A percentile compares a stretch with the other conserved stretches of the same genome.
Conservation (phyloP, 2,888 invertebrate genomes). For the Leptopilina myrica region DNA sequence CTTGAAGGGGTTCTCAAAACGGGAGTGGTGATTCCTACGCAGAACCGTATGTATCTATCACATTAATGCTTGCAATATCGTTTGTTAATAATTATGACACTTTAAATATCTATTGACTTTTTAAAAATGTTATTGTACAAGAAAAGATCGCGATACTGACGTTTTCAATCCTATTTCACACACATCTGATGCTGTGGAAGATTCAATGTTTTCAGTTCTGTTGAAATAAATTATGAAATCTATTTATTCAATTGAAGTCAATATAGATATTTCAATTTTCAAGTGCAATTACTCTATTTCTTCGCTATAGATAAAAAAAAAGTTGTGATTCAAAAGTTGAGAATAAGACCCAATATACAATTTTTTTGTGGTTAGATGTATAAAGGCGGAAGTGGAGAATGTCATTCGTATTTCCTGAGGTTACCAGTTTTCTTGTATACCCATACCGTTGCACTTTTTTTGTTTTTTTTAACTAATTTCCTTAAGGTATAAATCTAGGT, state of each 20-base stretch:
- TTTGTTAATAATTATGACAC: neutral
- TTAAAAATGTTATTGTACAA: neutral
- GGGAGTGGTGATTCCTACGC: slow-evolving; percentile 62
- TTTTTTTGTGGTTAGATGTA: slow-evolving; percentile 18
- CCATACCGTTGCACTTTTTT: neutral
- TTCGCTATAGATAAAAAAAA: neutral
- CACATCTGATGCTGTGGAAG: neutral
- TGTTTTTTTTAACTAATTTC: neutral
- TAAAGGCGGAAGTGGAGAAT: slow-evolving; percentile 31
- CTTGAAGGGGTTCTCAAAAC: slow-evolving; percentile 68
- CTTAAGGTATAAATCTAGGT: no score
- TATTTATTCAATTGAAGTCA: no score
- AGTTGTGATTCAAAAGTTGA: neutral
- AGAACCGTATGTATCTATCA: slow-evolving; percentile 55
- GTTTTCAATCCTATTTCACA: neutral
- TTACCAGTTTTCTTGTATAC: slow-evolving; percentile 32
- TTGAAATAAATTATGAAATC: no score
- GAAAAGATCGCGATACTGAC: neutral
- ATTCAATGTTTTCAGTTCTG: no score
- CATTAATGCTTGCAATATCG: neutral
- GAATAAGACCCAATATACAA: slow-evolving; percentile 19
- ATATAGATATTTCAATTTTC: no score
- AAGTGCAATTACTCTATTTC: no score
- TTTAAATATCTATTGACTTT: neutral
- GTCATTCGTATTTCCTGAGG: slow-evolving; percentile 29